phyloP scores from a whole-genome alignment of 1,140 invertebrate genomes.

The Aphelenchoides fujianensis region DNA sequence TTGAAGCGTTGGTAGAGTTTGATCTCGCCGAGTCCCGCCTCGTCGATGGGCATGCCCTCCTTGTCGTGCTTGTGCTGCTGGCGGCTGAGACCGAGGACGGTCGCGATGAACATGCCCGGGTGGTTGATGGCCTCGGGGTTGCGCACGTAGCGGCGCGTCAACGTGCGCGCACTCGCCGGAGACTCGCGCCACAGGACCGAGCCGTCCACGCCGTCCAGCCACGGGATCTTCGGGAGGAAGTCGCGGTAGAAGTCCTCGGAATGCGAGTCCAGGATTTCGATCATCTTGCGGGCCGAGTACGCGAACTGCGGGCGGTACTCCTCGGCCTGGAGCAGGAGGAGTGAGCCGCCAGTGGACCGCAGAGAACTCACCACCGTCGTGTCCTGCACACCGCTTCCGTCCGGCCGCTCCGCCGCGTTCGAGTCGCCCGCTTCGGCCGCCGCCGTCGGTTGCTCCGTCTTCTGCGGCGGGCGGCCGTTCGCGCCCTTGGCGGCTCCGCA shows the following conservation, averaged over 20 bases:
- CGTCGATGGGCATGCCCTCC: too few relatives aligned
- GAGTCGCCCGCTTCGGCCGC: not conserved
- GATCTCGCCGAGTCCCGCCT: too few relatives aligned
- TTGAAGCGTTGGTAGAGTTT: not conserved
- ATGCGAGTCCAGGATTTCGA: not conserved
- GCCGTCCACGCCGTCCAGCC: not conserved
- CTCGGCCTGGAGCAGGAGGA: not conserved
- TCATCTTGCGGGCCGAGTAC: not conserved
- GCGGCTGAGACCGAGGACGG: too few relatives aligned
- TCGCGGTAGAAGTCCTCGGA: not conserved
- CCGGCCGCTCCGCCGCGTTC: not conserved
- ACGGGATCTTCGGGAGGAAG: not conserved
- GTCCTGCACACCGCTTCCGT: not conserved
- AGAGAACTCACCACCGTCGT: too few relatives aligned
- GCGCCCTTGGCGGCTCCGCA: too few relatives aligned
- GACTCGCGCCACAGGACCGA: not conserved
- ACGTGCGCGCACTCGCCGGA: not conserved
- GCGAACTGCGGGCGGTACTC: not conserved
- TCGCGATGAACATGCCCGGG: not conserved
- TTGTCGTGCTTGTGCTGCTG: too few relatives aligned
- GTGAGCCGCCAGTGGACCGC: not conserved
- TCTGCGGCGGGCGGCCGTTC: not conserved
- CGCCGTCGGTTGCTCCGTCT: not conserved
- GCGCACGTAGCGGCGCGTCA: not conserved
- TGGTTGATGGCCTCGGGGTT: not conserved